phyloP scores from a whole-genome alignment of 2,888 invertebrate genomes.

The Lasioglossum leucozonium region DNA sequence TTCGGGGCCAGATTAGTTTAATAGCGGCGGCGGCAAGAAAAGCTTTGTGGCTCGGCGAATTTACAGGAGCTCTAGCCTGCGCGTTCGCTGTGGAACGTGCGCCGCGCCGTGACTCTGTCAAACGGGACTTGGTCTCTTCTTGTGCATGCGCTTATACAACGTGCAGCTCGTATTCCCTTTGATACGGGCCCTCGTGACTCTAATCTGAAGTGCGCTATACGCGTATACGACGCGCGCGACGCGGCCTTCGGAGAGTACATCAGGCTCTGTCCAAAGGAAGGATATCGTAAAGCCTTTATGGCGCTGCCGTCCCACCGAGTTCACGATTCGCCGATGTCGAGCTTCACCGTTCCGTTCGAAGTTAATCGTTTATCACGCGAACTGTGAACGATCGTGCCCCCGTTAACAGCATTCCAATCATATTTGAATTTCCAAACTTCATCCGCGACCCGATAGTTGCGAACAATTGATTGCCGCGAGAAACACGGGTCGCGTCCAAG shows the following conservation, averaged over 20 bases:
- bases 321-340: conserved; percentile 71
- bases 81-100: conserved; percentile 1
- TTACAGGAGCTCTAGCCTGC: conserved; percentile 26
- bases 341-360: conserved; percentile 51
- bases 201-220: conserved; percentile 27
- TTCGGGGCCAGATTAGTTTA: conserved; percentile 25
- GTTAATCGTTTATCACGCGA: conserved; percentile 76
- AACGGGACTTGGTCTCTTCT: conserved; percentile 41
- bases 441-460: background rate
- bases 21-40: conserved; percentile 20
- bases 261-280: conserved; percentile 49
- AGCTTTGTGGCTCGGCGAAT: conserved; percentile 29
- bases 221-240: background rate
- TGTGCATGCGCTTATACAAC: conserved; percentile 25
- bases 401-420: conserved; percentile 23
- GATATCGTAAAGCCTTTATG: conserved; percentile 71
- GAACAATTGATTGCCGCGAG: conserved; percentile 4
- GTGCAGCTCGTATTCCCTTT: conserved; percentile 41
- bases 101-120: conserved; percentile 15
- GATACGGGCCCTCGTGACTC: conserved; percentile 28
- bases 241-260: conserved; percentile 20
- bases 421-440: conserved; percentile 24
- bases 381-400: conserved; percentile 73
- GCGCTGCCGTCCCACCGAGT: conserved; percentile 42
- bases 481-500: background rate